phyloP scores from a whole-genome alignment of 1,140 invertebrate species.

The Homalodisca vitripennis region DNA sequence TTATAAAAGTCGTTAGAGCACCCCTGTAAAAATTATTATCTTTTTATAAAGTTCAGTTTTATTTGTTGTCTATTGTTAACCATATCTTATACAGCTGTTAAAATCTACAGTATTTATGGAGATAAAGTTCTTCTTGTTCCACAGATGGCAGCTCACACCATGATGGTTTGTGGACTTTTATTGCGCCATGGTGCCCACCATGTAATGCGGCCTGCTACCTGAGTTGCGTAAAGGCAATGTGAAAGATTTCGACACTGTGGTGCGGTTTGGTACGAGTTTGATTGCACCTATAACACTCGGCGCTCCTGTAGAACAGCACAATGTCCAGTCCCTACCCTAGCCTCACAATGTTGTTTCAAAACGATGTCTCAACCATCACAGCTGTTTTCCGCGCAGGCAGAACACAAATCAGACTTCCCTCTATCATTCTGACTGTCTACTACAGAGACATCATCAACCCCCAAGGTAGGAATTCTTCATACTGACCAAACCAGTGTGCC shows the following conservation, averaged over 20 bases:
- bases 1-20: too few species aligned
- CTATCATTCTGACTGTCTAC: conserved; percentile 69
- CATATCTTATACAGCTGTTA: too few species aligned
- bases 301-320: conserved; percentile 59
- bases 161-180: conserved; percentile 83
- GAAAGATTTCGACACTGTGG: conserved; percentile 50
- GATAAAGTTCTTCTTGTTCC: too few species aligned
- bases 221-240: conserved; percentile 69
- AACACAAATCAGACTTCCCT: conserved; percentile 57
- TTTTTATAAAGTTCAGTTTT: too few species aligned
- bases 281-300: conserved; percentile 58
- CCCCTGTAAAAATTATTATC: too few species aligned
- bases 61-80: too few species aligned
- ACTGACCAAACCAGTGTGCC: too few species aligned
- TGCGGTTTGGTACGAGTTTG: conserved; percentile 67
- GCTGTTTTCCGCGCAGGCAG: conserved; percentile 61
- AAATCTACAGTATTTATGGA: too few species aligned
- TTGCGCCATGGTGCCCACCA: conserved; percentile 83
- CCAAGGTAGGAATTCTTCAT: conserved; percentile 50
- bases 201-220: conserved; percentile 70
- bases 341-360: conserved; percentile 67
- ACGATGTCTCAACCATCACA: conserved; percentile 55
- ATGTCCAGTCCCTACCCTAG: conserved; percentile 73
- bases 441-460: conserved; percentile 58
- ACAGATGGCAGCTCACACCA: too few species aligned